Evolutionary conservation across 2,888 invertebrate genomes (phyloP), one percentile per base, ranked within the genome.

Genomic region (Leptinotarsa juncta): DNA sequence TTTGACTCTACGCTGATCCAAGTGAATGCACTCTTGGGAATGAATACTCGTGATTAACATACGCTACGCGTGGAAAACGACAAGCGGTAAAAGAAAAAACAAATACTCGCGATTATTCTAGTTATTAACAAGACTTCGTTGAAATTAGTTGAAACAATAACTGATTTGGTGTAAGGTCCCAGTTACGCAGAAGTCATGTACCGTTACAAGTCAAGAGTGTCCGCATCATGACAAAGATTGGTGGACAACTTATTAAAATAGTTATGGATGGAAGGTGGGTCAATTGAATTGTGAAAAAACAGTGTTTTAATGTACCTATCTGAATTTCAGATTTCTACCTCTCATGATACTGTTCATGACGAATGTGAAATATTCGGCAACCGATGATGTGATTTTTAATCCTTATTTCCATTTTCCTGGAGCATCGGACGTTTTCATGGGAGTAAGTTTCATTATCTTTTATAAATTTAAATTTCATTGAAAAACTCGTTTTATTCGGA

Each of bases 381-480:
- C 57, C 53, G 53, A 67, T 42, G 69, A 57, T 57, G 57, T 20
- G n/a, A 49, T 69, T 18, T 23, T 20, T 1, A 82, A 82, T 71
- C 77, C 80, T 4, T 80, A 79, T 62, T 82, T 82, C 57, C 82
- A 82, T 68, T 82, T 80, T 78, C 80, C 82, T 16, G 77, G 76
- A 32, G 81, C 80, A 67, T 78, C 76, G 2, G 77, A 77, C 23
- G 78, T 80, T 26, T 82, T 78, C 71, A 81, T 80, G 79, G 82
- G 82, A 49, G 82, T 82, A 79, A 81, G 82, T 60, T 50, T 67
- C 42, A 42, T 12, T 42, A 32, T 1, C 5, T 32, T 10, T 42
- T 12, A 42, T 42, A 10, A 10, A 42, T 42, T 42, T 10, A 3
- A 42, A 10, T 42, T 42, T 42, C 10, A 42, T 42, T 42, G 10